A percentile compares a stretch with the other conserved stretches of the same genome.
Evolutionary conservation across 2,888 invertebrate species (phyloP).

Genomic region (Aleiodes leptofemur): DNA sequence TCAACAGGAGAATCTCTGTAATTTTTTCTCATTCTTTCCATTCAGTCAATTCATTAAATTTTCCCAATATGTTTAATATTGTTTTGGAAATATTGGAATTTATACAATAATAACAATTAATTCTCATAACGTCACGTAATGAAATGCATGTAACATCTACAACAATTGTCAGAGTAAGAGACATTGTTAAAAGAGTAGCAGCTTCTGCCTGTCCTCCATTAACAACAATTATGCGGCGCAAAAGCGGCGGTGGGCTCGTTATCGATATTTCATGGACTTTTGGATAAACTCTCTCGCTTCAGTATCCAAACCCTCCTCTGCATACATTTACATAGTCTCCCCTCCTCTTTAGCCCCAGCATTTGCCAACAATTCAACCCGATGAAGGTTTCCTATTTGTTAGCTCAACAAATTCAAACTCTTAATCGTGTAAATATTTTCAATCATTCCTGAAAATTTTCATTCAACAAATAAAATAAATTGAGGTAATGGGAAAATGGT

Average conservation of each 20-base stretch:
- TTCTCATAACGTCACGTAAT: conserved; percentile 46
- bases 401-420: conserved; percentile 32
- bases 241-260: conserved; percentile 37
- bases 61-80: no score
- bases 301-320: conserved; percentile 3
- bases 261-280: conserved; percentile 47
- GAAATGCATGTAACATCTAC: conserved; percentile 28
- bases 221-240: conserved; percentile 45
- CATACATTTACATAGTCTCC: conserved; percentile 22
- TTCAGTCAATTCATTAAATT: no score
- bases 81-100: conserved; percentile 14
- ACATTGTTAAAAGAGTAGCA: conserved; percentile 2
- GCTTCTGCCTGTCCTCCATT: conserved; percentile 34
- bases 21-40: no score
- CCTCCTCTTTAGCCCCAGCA: not conserved
- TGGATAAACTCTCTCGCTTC: conserved; percentile 32
- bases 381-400: conserved; percentile 14
- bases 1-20: no score
- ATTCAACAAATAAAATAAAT: not conserved
- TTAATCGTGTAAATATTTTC: conserved; percentile 25
- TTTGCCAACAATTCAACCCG: conserved; percentile 17
- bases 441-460: conserved; percentile 7
- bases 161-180: not conserved
- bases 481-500: no score
- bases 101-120: conserved; percentile 40